A percentile compares a stretch with the other conserved stretches of the same genome.
Evolutionary conservation across 2,888 invertebrate genomes (phyloP).

Genomic region (Acholoe squamosa): DNA sequence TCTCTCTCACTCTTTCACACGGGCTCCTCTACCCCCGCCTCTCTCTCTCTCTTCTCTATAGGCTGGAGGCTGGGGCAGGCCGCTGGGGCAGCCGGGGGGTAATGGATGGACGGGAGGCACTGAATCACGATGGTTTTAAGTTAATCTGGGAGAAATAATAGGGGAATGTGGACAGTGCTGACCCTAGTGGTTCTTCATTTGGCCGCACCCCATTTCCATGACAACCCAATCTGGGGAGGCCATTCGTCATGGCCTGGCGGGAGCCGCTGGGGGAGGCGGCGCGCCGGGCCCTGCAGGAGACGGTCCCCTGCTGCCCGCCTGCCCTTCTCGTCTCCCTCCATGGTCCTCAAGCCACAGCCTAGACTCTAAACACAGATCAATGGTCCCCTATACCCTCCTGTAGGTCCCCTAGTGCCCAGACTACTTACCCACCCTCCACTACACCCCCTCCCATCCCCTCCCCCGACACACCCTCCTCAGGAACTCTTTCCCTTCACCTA

Average conservation of each 20-base stretch:
- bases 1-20: not conserved
- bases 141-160: constrained; percentile 62
- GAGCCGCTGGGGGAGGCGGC: not conserved
- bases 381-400: constrained; percentile 34
- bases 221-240: constrained; percentile 51
- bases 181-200: constrained; percentile 63
- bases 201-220: constrained; percentile 62
- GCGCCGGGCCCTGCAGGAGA: not conserved
- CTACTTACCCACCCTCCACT: not conserved
- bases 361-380: constrained; percentile 52
- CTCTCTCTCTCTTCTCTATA: not conserved
- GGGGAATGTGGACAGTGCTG: constrained; percentile 60
- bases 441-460: not conserved
- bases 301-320: constrained; percentile 34
- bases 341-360: not conserved
- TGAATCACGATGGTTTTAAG: constrained; percentile 62
- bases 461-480: not conserved
- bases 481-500: not conserved
- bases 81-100: not conserved
- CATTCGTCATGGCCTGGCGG: constrained; percentile 39
- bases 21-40: not conserved
- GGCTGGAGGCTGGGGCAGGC: constrained; percentile 11
- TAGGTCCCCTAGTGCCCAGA: not conserved
- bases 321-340: constrained; percentile 11
- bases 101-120: constrained; percentile 53